Evolutionary conservation across 2,113 vertebrate genomes (phyloP), one percentile per base, ranked within the genome.

Genomic region (Ariopsis seemanni): DNA sequence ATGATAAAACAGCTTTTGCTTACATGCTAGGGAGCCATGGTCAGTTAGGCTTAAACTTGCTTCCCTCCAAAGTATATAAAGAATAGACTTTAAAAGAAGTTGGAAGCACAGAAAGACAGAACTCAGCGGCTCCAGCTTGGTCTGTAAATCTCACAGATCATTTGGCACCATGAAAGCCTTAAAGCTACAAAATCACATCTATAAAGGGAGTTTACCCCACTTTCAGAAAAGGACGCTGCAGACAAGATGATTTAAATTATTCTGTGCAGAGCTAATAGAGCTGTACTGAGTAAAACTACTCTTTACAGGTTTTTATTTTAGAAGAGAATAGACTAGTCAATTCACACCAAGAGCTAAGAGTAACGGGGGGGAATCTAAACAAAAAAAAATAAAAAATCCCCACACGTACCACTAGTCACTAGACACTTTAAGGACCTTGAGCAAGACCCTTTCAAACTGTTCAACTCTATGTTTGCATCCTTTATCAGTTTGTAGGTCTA

Each of bases 171-270:
- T 42, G 60, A 86, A 86, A 78, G 62, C 74, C 48, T 63, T 63
- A 78, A 85, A 85, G 83, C 30, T 85, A 17, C 48, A 75, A 85
- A 85, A n/a, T 27, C 8, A n/a, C 9, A 10, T 48, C 20, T 62
- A 60, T n/a, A 82, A 82, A 65, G 5, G 12, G 1, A 58, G 0
- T 63, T 55, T 60, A 52, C 42, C 9, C 63, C 10, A 30, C 34
- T 84, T 74, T 84, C 18, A 80, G 82, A 53, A 80, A 78, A 62
- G 5, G 88, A 87, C 42, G 63, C 71, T 83, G 71, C 72, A 72
- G 75, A 80, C 69, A 83, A 42, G 6, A 60, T 57, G 30, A 55
- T 25, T 17, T 8, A 7, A 42, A 57, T 50, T 50, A 75, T 12
- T 50, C 17, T 9, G 2, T 53, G 3, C 5, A 4, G 2, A 14